Evolutionary conservation across 1,140 invertebrate species (phyloP), one percentile per base, ranked within the genome.

Genomic region (Aphaenogaster ashmeadi): DNA sequence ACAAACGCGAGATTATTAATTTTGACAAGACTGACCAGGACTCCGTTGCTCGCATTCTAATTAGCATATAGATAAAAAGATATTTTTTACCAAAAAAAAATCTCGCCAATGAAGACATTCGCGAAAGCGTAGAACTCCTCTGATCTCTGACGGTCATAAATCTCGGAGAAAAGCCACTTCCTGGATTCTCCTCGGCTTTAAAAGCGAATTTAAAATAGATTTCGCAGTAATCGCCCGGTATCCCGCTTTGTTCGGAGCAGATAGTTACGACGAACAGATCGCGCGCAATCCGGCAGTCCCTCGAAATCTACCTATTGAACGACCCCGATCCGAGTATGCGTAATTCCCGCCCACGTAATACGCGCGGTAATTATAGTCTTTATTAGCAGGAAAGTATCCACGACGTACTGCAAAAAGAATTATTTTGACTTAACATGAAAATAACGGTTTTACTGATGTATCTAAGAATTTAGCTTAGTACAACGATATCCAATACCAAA

Each of bases 181-280:
- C 64, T n/a, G 75, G 81, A 90, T 90, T 83, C 44, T 60, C 18
- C 64, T 47, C 11, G 36, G 75, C 81, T 77, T 86, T 79, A 69
- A 86, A 54, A 58, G 52, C 74, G 87, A 91, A 91, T 90, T 78
- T 90, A 90, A 90, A 90, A 90, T 79, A 88, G 89, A 91, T 88
- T 74, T 60, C 15, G 71, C 13, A 54, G 77, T 88, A 86, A 90
- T 91, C 87, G 75, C 56, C 56, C 66, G 5, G 67, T 54, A 71
- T 83, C 54, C n/a, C 56, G 54, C 38, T 67, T 66, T 47, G 64
- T 38, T 87, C 71, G 6, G 8, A 58, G 36, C 3, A 54, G 79
- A 58, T 56, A 66, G 56, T 54, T 47, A 58, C 50, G 36, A 75
- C 33, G 44, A 79, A 47, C 21, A 72, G 44, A 74, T 83, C 67